phyloP scores from a whole-genome alignment of 2,888 invertebrate genomes.

The Diarsia dahlii region DNA sequence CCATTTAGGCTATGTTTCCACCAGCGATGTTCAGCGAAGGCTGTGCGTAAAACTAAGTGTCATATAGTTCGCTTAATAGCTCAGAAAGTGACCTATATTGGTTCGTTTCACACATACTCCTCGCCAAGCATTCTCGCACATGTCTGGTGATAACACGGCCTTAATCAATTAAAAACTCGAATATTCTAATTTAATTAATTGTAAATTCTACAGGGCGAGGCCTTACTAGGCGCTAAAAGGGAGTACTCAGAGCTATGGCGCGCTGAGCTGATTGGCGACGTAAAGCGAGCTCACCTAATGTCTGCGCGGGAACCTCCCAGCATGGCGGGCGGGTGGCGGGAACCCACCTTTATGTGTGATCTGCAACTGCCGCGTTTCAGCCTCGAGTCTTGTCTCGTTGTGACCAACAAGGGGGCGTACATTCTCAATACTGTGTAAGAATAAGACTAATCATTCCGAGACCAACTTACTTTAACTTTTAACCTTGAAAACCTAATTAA shows the following conservation, averaged over 20 bases:
- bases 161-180: background rate
- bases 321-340: constrained; percentile 78
- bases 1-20: background rate
- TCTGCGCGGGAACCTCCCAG: constrained; percentile 77
- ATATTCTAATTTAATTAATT: background rate
- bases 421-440: constrained; percentile 89
- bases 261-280: constrained; percentile 83
- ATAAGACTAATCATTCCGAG: background rate
- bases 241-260: constrained; percentile 85
- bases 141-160: background rate
- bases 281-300: constrained; percentile 82
- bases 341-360: constrained; percentile 87
- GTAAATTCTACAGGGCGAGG: constrained; percentile 77
- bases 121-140: background rate
- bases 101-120: background rate
- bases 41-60: background rate
- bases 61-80: background rate
- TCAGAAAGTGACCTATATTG: background rate
- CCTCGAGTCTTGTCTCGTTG: constrained; percentile 88
- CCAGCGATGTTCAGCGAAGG: background rate
- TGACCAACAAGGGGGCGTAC: constrained; percentile 90
- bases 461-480: too few relatives aligned
- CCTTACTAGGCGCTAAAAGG: constrained; percentile 78
- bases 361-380: constrained; percentile 85
- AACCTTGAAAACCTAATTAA: background rate